Evolutionary conservation across 2,113 vertebrate species (phyloP).

Genomic region (Xerus inauris): DNA sequence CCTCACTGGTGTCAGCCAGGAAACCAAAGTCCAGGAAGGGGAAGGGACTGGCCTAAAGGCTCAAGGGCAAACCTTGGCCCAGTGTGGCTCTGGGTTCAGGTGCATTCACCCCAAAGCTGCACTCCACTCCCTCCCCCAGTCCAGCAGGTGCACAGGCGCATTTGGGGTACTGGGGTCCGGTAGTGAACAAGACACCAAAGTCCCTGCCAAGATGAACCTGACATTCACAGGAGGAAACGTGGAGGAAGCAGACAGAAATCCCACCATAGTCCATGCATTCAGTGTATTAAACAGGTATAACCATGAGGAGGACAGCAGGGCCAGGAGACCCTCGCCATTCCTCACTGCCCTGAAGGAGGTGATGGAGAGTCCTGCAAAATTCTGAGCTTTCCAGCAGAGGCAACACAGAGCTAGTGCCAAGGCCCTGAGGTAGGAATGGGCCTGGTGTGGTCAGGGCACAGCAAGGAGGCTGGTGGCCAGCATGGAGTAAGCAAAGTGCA

Average conservation of each 20-base stretch:
- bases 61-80: background rate
- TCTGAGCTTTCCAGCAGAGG: background rate
- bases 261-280: background rate
- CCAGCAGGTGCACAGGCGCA: background rate
- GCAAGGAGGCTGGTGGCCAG: background rate
- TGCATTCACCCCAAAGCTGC: background rate
- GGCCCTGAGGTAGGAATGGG: background rate
- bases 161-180: background rate
- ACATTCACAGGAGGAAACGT: background rate
- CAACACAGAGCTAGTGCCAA: background rate
- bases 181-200: background rate
- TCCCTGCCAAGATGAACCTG: background rate
- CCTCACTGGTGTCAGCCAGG: background rate
- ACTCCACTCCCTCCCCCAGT: no score
- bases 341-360: background rate
- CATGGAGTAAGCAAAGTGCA: accelerated
- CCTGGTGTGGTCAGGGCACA: background rate
- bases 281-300: background rate
- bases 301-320: background rate
- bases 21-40: background rate
- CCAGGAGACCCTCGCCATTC: background rate
- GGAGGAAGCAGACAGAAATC: background rate
- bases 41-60: background rate
- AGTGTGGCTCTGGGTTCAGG: background rate
- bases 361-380: background rate